Base-by-base conservation (phyloP, 2,797 vertebrate species). In the Antennarius maculatus region DNA sequence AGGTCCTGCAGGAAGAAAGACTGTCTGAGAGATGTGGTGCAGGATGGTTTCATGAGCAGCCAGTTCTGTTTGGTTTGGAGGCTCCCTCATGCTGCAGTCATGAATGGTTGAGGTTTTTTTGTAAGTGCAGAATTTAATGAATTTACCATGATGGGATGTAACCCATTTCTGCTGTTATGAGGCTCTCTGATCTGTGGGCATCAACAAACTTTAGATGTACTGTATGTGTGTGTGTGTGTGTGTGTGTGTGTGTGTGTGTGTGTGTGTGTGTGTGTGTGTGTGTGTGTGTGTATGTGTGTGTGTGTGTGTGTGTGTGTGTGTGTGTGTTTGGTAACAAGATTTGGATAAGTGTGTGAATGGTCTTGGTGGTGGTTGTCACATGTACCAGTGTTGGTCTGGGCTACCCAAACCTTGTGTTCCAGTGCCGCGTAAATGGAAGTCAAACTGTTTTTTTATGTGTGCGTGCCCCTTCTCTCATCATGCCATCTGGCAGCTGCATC, bases 351-450 rank as follows among this genome's bases (percentile, higher is more conserved):
- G 39, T 62, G 66, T 54, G 57, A 39, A 39, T 39, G 18, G 28
- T 67, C 63, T 34, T 39, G 55, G 54, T 64, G 23, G 12, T 8
- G 41, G 18, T 37, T 56, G 65, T 84, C 81, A 90, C 85, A 84
- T 86, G 81, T 76, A 49, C 87, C 73, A 86, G 83, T 88, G 81
- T 62, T 63, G 50, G 77, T 56, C 74, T 66, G 68, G 71, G 4
- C 2, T 60, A 56, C 61, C 69, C 43, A 1, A 85, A 80, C 47
- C 74, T 79, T 76, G 67, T 78, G 70, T 82, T 89, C 67, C 72
- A 79, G 31, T 73, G 76, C 79, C 70, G 76, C n/a, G 28, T 69
- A 83, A 84, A 70, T 89, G 76, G 78, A 80, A 63, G 62, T 79
- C 47, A 74, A 72, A 80, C 48, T 55, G 71, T 16, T 14, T 66